These are phyloP conservation scores for Rhopalosiphum maidis DNA, from an alignment of 1,140 invertebrate genomes.

Conservation along the genomic window DNA sequence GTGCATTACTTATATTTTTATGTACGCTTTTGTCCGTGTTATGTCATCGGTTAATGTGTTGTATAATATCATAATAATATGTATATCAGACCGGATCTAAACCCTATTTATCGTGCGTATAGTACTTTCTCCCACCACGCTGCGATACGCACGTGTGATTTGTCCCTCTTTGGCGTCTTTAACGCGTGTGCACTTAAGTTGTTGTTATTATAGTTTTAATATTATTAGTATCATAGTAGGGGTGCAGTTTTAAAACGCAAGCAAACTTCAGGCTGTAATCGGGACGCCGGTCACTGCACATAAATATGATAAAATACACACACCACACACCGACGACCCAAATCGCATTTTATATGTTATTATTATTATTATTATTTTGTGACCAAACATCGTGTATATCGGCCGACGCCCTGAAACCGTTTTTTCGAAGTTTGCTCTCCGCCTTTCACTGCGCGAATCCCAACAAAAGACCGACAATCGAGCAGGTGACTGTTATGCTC, in stretches of 20 bases:
- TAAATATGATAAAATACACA: not conserved
- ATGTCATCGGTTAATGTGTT: not conserved
- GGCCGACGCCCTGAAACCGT: constrained; percentile 46
- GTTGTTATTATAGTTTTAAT: not conserved
- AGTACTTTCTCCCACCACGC: not conserved
- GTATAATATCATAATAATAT: constrained; percentile 30
- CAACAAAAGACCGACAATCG: constrained; percentile 1
- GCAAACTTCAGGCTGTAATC: not conserved
- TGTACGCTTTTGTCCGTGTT: not conserved
- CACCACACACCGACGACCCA: not conserved
- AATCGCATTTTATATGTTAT: constrained; percentile 19
- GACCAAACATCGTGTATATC: not conserved
- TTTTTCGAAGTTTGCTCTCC: not conserved
- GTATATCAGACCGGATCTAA: not conserved
- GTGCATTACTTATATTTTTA: not conserved
- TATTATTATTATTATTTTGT: constrained; percentile 5
- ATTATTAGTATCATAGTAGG: not conserved
- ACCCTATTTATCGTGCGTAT: not conserved
- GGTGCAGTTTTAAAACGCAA: not conserved
- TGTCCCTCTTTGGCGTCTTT: not conserved
- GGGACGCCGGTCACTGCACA: not conserved
- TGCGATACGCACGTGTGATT: not conserved
- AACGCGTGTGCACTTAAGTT: not conserved
- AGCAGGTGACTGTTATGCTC: constrained; percentile 32
- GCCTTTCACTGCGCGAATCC: constrained; percentile 37